Evolutionary conservation across 2,888 invertebrate genomes (phyloP).

Genomic region (Oeneis ivallda): DNA sequence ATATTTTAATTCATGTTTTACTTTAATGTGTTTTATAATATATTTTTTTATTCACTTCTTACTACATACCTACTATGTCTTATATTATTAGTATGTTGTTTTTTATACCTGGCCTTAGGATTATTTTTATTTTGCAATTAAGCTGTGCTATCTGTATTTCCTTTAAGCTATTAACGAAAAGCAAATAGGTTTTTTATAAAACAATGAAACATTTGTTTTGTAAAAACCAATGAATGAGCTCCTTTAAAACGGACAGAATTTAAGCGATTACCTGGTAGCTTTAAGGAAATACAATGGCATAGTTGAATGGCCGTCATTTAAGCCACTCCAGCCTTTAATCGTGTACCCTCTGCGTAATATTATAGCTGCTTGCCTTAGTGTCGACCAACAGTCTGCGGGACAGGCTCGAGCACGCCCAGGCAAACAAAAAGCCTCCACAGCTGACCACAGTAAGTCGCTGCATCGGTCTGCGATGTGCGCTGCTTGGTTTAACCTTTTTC

Average conservation of each 20-base stretch:
- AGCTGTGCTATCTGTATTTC: not conserved
- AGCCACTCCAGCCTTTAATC: not conserved
- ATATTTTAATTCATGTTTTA: not conserved
- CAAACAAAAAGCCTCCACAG: constrained; percentile 47
- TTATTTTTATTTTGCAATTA: too few species aligned
- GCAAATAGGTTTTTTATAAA: not conserved
- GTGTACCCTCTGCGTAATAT: constrained; percentile 33
- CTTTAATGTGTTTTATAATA: not conserved
- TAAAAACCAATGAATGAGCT: too few species aligned
- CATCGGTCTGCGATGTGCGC: not conserved
- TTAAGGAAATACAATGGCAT: not conserved
- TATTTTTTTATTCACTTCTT: not conserved
- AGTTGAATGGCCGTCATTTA: not conserved
- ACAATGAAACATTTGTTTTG: not conserved
- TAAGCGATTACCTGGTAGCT: not conserved
- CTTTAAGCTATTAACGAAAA: not conserved
- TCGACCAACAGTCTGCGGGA: constrained; percentile 61
- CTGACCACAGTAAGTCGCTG: constrained; percentile 61
- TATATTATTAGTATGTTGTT: too few species aligned
- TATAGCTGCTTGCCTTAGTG: constrained; percentile 72
- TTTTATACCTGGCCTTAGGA: too few species aligned
- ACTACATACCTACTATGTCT: too few species aligned
- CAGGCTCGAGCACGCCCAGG: constrained; percentile 50
- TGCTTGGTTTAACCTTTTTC: not conserved
- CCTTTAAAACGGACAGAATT: too few species aligned